Base-by-base conservation (phyloP, 2,113 vertebrate genomes). In the Cavia porcellus region DNA sequence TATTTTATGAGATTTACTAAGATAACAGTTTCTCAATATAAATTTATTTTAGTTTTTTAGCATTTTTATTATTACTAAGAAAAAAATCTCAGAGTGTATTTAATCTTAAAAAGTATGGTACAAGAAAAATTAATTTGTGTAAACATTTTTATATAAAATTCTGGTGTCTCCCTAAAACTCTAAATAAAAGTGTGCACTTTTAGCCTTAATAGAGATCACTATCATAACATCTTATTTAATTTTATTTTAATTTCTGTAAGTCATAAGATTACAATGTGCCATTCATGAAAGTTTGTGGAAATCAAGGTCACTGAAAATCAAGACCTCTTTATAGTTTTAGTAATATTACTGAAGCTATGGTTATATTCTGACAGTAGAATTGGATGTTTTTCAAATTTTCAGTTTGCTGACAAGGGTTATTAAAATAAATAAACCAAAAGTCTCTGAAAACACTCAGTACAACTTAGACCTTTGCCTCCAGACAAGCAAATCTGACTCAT, bases 111-210 rank as follows among this genome's bases (percentile, higher is more conserved):
- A 95, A 97, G 72, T 57, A 96, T 96, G 95, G 93, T 19, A 85
- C 74, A 98, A 98, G 22, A 96, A 96, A 85, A 47, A 24, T 59
- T 94, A 84, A 97, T 57, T 97, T 92, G 59, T 97, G 50, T 52
- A 68, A 93, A 96, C 35, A 30, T 47, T 98, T 98, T 94, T 97
- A 82, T 97, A 87, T 45, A 95, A 92, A 97, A 86, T 61, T 32
- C 28, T 97, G 50, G n/a, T 90, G 50, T 91, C 87, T 90, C 92
- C 22, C 95, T 93, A 96, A 90, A 89, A 35, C 15, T 83, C 92
- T 47, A 81, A 91, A 88, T 93, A 96, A 96, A 96, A 88, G 77
- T n/a, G 75, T 57, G 0, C 4, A 89, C 90, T 95, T 57, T 79
- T 96, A 91, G 94, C 30, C 66, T 89, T 45, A 86, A 12, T 81